Evolutionary conservation across 2,113 vertebrate genomes (phyloP).

Genomic region (Nycticorax nycticorax): DNA sequence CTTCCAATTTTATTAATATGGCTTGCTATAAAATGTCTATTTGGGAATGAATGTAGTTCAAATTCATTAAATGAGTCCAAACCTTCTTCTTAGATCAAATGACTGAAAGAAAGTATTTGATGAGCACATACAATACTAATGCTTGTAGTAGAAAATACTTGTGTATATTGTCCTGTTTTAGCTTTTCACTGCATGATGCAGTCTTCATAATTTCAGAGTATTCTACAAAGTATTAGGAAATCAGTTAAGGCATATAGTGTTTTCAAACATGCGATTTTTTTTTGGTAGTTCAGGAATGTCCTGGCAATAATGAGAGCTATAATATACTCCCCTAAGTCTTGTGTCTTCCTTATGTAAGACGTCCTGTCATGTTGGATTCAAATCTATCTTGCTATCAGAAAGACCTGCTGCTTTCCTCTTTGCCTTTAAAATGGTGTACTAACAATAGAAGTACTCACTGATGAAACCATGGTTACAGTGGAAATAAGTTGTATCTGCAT

Average conservation of each 20-base stretch:
- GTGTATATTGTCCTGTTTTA: not conserved
- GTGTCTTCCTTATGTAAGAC: conserved; percentile 29
- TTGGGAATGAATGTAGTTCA: not conserved
- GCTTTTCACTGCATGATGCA: not conserved
- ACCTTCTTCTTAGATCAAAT: not conserved
- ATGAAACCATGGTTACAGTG: conserved; percentile 73
- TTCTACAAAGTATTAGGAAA: not conserved
- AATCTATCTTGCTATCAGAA: conserved; percentile 44
- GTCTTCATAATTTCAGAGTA: not conserved
- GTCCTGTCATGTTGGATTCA: conserved; percentile 42
- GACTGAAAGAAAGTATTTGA: not conserved
- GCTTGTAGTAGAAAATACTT: not conserved
- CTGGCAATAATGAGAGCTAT: not conserved
- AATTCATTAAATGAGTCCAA: not conserved
- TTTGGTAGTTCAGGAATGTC: not conserved
- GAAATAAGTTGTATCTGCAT: conserved; percentile 39
- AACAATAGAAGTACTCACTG: conserved; percentile 67
- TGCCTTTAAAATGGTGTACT: conserved; percentile 29
- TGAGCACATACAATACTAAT: not conserved
- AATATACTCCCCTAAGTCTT: not conserved
- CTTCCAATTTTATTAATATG: not conserved
- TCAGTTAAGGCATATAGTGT: not conserved
- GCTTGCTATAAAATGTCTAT: not conserved
- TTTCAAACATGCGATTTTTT: not conserved
- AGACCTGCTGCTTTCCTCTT: conserved; percentile 49